Conservation (phyloP, 2,113 vertebrate species). For the Actenoides lindsayi region DNA sequence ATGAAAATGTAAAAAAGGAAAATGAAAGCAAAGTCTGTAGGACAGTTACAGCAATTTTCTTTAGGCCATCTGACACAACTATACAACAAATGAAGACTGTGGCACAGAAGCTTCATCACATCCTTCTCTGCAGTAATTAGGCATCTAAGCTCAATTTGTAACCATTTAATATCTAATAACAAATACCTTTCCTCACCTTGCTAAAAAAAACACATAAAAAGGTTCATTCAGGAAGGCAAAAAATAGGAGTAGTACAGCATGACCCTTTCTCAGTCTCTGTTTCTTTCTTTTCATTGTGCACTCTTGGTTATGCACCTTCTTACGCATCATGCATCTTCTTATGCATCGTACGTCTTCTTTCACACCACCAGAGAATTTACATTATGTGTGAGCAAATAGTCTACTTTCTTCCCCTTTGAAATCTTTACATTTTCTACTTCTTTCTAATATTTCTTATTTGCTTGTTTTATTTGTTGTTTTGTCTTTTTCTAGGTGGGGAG, state of each 20-base stretch:
- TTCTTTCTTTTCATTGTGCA: not conserved
- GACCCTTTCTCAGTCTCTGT: not conserved
- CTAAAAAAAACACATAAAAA: not conserved
- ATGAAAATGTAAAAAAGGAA: not conserved
- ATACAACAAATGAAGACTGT: not conserved
- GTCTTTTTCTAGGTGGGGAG: no score
- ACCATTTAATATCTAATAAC: not conserved
- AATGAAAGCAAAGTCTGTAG: not conserved
- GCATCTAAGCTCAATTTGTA: not conserved
- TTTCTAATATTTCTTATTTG: not conserved
- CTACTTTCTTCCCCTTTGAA: not conserved
- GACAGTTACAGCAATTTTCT: not conserved
- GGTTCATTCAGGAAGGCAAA: not conserved
- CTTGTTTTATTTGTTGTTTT: not conserved
- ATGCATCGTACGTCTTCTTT: not conserved
- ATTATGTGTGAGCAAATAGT: not conserved
- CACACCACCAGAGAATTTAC: not conserved
- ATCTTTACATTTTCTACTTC: not conserved
- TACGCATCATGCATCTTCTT: not conserved
- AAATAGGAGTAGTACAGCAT: rapidly evolving
- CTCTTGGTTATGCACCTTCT: not conserved
- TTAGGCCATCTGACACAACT: not conserved
- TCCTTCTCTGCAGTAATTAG: not conserved
- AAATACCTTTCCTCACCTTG: not conserved
- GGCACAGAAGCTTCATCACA: not conserved